Conservation (phyloP, 2,113 vertebrate species). For the Typhlomys cinereus region DNA sequence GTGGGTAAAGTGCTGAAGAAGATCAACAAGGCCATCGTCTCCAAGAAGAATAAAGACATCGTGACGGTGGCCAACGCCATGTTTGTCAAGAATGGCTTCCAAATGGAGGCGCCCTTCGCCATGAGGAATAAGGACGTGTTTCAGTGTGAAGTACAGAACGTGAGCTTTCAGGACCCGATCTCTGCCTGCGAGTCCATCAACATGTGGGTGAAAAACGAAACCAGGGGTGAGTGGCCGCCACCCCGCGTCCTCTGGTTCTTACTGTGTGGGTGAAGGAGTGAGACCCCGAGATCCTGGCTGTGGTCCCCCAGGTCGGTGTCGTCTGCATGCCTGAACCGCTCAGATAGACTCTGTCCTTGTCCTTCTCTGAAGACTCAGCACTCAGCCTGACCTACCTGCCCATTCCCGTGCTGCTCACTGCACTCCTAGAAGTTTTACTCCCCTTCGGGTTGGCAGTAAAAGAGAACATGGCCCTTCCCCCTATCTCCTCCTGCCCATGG, state of each 20-base stretch:
- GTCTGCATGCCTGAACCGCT: accelerated
- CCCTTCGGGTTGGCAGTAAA: background rate
- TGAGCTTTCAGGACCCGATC: slow-evolving; percentile 89
- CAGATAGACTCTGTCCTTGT: background rate
- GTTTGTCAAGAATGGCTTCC: slow-evolving; percentile 90
- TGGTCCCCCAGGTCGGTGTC: accelerated
- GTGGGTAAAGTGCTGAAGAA: slow-evolving; percentile 94
- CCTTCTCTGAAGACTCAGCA: accelerated
- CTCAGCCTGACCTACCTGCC: background rate
- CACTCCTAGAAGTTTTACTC: background rate
- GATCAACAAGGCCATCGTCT: slow-evolving; percentile 93
- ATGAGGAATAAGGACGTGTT: slow-evolving; percentile 93
- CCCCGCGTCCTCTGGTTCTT: accelerated
- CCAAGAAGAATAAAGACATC: slow-evolving; percentile 92
- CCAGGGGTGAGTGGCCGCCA: slow-evolving; percentile 87
- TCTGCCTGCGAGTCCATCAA: slow-evolving; percentile 91
- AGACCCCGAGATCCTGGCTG: accelerated
- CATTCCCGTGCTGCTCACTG: accelerated
- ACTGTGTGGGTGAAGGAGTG: background rate
- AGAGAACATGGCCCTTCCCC: accelerated
- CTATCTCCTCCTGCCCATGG: background rate
- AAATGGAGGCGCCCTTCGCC: slow-evolving; percentile 89
- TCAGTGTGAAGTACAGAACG: slow-evolving; percentile 87
- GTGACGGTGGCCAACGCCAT: slow-evolving; percentile 93
- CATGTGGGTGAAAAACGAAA: slow-evolving; percentile 93